Conservation (phyloP, 2,113 vertebrate genomes). For the Setophaga kirtlandii region DNA sequence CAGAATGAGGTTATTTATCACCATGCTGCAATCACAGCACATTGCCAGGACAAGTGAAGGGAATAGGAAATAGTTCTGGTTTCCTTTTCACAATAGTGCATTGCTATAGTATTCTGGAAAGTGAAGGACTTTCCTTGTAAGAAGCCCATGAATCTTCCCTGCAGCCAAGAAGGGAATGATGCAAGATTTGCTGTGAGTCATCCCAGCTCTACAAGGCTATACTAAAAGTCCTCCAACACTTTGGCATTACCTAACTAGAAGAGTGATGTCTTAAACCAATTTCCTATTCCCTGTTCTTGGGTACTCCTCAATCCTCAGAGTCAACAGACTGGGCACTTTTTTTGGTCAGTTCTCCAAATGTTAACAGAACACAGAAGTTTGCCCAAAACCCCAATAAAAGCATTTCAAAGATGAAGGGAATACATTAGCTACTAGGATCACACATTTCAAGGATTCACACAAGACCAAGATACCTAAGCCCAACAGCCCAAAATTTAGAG, state of each 20-base stretch:
- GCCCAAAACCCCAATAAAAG: background rate
- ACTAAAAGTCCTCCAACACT: background rate
- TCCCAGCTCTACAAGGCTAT: background rate
- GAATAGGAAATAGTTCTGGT: background rate
- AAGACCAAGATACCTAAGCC: background rate
- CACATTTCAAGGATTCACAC: background rate
- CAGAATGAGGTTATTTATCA: background rate
- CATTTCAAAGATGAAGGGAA: background rate
- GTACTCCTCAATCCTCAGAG: background rate
- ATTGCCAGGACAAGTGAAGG: background rate
- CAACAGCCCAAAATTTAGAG: background rate
- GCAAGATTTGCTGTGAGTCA: background rate
- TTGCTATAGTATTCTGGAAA: background rate
- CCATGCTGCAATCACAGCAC: background rate
- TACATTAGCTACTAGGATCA: background rate
- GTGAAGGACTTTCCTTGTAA: background rate
- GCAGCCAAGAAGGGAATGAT: background rate
- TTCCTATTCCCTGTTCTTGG: background rate
- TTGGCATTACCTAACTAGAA: background rate
- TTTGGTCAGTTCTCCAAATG: background rate
- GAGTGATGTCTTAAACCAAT: background rate
- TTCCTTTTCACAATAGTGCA: background rate
- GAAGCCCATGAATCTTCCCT: background rate
- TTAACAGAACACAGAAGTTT: background rate
- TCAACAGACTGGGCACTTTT: accelerated